A percentile compares a stretch with the other conserved stretches of the same genome.
These are phyloP conservation scores for Alsophila aescularia DNA, from an alignment of 2,888 invertebrate genomes.

Conservation along the genomic window DNA sequence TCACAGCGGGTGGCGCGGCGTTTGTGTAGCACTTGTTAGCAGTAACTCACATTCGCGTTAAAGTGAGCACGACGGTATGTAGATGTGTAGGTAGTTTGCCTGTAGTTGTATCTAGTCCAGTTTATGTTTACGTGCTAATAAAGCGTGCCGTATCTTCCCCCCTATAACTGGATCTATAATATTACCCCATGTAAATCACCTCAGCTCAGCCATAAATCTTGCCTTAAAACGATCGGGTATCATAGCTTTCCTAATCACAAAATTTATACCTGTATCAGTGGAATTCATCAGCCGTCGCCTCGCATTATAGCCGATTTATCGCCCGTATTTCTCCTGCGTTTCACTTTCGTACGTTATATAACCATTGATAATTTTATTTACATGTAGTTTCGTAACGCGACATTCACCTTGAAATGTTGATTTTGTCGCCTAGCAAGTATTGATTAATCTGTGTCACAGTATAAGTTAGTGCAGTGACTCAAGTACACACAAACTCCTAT, in stretches of 20 bases:
- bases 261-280: constrained; percentile 12
- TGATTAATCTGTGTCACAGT: constrained; percentile 2
- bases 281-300: constrained; percentile 9
- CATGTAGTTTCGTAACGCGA: constrained; percentile 31
- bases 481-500: background rate
- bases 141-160: no score
- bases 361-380: constrained; percentile 29
- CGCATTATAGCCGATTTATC: constrained; percentile 21
- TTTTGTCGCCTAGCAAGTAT: constrained; percentile 15
- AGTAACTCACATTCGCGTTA: no score
- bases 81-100: no score
- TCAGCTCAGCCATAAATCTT: constrained; percentile 6
- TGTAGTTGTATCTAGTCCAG: no score
- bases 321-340: constrained; percentile 14
- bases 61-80: no score
- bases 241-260: constrained; percentile 15
- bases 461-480: constrained; percentile 9
- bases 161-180: no score
- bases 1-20: no score
- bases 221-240: constrained; percentile 1
- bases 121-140: no score
- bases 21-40: no score
- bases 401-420: constrained; percentile 40
- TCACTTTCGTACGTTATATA: constrained; percentile 38
- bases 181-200: constrained; percentile 9